Conservation (phyloP, 2,888 invertebrate genomes). For the Salticus scenicus region DNA sequence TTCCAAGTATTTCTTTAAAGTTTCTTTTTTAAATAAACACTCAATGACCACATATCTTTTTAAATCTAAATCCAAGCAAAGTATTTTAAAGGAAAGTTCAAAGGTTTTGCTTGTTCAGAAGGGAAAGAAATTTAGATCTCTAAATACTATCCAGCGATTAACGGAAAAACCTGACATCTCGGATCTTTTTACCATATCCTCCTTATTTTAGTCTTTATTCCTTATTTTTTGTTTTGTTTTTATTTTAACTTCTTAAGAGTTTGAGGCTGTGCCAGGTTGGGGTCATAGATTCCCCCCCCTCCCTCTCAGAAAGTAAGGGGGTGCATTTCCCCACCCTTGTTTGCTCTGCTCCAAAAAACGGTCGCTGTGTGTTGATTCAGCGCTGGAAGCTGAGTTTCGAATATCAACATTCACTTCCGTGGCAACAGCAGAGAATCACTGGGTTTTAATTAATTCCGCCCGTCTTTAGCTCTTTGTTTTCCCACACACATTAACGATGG, state of each 20-base stretch:
- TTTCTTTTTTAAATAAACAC: no score
- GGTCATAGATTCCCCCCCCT: slow-evolving; percentile 33
- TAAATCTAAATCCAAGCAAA: background rate
- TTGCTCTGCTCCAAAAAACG: slow-evolving; percentile 63
- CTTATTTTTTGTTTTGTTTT: slow-evolving; percentile 49
- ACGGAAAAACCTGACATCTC: slow-evolving; percentile 10
- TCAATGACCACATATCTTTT: background rate
- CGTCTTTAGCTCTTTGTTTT: slow-evolving; percentile 69
- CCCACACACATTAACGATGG: slow-evolving; percentile 67
- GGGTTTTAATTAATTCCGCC: slow-evolving; percentile 67
- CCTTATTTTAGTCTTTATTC: slow-evolving; percentile 20
- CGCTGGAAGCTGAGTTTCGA: slow-evolving; percentile 60
- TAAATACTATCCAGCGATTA: slow-evolving; percentile 18
- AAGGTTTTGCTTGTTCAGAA: slow-evolving; percentile 10
- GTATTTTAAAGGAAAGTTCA: slow-evolving; percentile 31
- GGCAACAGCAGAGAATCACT: slow-evolving; percentile 66
- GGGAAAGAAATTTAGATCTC: background rate
- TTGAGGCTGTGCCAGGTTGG: slow-evolving; percentile 38
- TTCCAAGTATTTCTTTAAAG: no score
- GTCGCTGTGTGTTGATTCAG: slow-evolving; percentile 62
- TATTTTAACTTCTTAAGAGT: slow-evolving; percentile 55
- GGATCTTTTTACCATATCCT: slow-evolving; percentile 38
- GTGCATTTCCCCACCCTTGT: slow-evolving; percentile 44
- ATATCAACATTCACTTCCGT: slow-evolving; percentile 60
- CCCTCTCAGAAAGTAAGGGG: no score